phyloP scores from a whole-genome alignment of 2,797 vertebrate genomes.

The Tauraco hartlaubi region DNA sequence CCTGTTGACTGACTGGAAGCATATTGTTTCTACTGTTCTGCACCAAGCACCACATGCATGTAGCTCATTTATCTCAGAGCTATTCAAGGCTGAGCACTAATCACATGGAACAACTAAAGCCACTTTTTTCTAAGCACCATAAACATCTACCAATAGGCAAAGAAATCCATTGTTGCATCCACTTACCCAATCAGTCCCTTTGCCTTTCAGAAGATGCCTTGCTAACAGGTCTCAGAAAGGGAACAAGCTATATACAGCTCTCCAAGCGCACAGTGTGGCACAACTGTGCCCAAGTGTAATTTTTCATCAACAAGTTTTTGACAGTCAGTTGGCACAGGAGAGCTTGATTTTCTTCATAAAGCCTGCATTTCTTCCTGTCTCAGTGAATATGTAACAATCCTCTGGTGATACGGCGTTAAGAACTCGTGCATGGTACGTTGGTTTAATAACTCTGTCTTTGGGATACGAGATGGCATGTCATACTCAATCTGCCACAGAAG shows the following conservation, averaged over 20 bases:
- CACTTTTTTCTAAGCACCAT: neutral
- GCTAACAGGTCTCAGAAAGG: neutral
- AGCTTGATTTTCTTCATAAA: neutral
- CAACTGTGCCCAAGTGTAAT: neutral
- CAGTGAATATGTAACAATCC: neutral
- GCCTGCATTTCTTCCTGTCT: neutral
- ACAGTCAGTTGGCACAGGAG: neutral
- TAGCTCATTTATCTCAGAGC: neutral
- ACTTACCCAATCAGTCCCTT: neutral
- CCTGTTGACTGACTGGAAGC: neutral
- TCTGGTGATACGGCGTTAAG: neutral
- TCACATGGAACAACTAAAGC: neutral
- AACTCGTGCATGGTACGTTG: neutral
- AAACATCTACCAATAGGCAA: neutral
- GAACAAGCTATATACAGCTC: neutral
- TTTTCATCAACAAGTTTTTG: neutral
- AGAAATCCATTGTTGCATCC: neutral
- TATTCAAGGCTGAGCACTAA: neutral
- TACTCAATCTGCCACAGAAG: neutral
- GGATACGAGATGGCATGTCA: neutral
- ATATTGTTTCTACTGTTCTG: neutral
- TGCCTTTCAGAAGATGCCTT: neutral
- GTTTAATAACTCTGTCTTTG: neutral
- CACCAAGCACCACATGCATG: neutral
- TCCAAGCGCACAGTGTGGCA: neutral